A percentile compares a stretch with the other conserved stretches of the same genome.
phyloP scores from a whole-genome alignment of 2,797 vertebrate genomes.

The Nannoperca obscura region DNA sequence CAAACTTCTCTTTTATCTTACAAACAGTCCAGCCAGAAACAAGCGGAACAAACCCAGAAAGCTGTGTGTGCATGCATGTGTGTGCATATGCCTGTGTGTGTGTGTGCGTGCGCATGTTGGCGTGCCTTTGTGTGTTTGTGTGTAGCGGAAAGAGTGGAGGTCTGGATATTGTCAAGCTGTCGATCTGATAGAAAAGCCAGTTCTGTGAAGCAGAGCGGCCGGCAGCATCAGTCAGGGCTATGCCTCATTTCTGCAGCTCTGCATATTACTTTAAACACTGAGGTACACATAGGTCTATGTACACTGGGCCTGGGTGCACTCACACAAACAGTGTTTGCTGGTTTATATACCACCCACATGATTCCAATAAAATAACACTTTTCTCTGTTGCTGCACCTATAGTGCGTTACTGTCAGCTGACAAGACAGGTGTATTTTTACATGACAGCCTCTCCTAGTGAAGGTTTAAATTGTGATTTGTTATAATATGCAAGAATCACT shows the following conservation, averaged over 20 bases:
- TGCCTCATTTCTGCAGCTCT: conserved; percentile 86
- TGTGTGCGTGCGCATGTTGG: conserved; percentile 47
- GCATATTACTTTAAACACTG: conserved; percentile 77
- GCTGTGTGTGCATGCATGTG: conserved; percentile 13
- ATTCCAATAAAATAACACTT: conserved; percentile 49
- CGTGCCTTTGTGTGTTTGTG: conserved; percentile 66
- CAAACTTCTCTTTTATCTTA: conserved; percentile 68
- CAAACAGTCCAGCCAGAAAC: conserved; percentile 69
- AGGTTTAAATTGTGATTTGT: not conserved
- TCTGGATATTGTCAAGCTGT: conserved; percentile 89
- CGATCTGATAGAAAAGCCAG: conserved; percentile 86
- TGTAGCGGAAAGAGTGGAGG: conserved; percentile 74
- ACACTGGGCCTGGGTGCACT: conserved; percentile 48
- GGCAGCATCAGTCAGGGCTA: conserved; percentile 83
- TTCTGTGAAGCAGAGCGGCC: conserved; percentile 82
- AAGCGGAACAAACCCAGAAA: conserved; percentile 67
- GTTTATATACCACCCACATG: conserved; percentile 61
- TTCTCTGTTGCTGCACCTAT: conserved; percentile 28
- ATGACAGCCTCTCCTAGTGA: not conserved
- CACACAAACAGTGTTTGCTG: conserved; percentile 60
- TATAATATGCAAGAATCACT: conserved; percentile 3
- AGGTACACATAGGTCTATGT: conserved; percentile 55
- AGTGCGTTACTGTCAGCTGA: conserved; percentile 8
- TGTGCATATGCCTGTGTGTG: conserved; percentile 29
- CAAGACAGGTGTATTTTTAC: conserved; percentile 49